phyloP scores from a whole-genome alignment of 2,113 vertebrate genomes.

The Gnathochromis pfefferi region DNA sequence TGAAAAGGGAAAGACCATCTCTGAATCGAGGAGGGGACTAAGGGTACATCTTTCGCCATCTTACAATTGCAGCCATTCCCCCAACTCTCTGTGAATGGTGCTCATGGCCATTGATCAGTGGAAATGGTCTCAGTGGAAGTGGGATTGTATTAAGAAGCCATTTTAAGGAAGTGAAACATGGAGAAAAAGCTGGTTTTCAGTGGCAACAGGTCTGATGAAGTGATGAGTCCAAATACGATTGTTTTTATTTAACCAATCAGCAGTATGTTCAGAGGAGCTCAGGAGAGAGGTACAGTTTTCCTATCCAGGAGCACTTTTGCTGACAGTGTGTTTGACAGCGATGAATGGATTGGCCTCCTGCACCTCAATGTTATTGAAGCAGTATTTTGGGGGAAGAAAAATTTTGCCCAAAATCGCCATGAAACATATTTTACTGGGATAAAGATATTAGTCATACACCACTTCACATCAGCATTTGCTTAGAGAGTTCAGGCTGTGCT shows the following conservation, averaged over 20 bases:
- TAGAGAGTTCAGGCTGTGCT: neutral
- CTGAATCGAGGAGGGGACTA: neutral
- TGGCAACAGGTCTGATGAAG: neutral
- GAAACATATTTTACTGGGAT: neutral
- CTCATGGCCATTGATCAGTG: neutral
- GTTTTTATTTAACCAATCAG: neutral
- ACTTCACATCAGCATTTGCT: neutral
- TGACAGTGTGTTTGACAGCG: rapidly evolving
- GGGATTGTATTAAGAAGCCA: neutral
- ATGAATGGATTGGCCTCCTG: neutral
- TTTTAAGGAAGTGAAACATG: neutral
- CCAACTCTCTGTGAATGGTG: rapidly evolving
- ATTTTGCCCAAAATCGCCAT: rapidly evolving
- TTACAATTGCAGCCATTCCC: neutral
- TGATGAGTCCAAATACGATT: neutral
- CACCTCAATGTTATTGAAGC: neutral
- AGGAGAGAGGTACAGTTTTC: neutral
- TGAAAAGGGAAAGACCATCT: neutral
- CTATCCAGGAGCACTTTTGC: neutral
- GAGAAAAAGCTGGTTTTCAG: neutral
- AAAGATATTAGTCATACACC: neutral
- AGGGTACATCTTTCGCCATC: neutral
- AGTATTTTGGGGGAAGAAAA: neutral
- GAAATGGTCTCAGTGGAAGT: neutral
- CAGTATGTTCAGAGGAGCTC: neutral